phyloP scores from a whole-genome alignment of 2,888 invertebrate species.

The Amaurobius ferox region DNA sequence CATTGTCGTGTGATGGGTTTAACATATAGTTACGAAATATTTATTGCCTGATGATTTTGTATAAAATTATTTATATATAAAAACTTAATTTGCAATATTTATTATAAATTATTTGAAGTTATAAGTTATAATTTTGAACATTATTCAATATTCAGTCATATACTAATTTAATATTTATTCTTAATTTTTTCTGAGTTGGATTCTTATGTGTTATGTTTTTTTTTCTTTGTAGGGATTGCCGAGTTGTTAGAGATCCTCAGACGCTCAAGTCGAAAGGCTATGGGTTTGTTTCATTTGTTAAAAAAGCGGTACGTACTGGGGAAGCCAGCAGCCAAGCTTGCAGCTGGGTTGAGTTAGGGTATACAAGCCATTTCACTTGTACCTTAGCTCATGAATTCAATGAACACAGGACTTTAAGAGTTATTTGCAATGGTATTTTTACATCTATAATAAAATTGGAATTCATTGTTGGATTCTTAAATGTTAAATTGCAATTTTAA shows the following conservation, averaged over 20 bases:
- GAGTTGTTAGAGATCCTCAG: slow-evolving; percentile 98
- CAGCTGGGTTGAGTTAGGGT: slow-evolving; percentile 49
- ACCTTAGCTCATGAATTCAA: slow-evolving; percentile 51
- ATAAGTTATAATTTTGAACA: no score
- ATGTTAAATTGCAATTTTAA: no score
- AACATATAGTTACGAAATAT: no score
- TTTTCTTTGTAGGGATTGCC: slow-evolving; percentile 85
- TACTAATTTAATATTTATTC: no score
- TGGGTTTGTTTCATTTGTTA: slow-evolving; percentile 99
- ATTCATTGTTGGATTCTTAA: no score
- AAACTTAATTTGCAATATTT: no score
- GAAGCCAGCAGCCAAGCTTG: slow-evolving; percentile 29
- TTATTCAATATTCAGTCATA: no score
- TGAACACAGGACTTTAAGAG: neutral
- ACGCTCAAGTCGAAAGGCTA: slow-evolving; percentile 99
- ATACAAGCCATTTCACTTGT: slow-evolving; percentile 61
- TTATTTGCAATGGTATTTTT: slow-evolving; percentile 9
- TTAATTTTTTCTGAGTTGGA: neutral
- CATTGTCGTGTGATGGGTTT: no score
- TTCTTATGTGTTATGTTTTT: slow-evolving; percentile 4
- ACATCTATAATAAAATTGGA: no score
- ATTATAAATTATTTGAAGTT: no score
- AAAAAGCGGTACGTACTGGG: slow-evolving; percentile 85
- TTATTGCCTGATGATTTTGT: no score
- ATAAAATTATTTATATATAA: no score